Evolutionary conservation across 2,113 vertebrate species (phyloP), one percentile per base, ranked within the genome.

Genomic region (Halichoeres trimaculatus): DNA sequence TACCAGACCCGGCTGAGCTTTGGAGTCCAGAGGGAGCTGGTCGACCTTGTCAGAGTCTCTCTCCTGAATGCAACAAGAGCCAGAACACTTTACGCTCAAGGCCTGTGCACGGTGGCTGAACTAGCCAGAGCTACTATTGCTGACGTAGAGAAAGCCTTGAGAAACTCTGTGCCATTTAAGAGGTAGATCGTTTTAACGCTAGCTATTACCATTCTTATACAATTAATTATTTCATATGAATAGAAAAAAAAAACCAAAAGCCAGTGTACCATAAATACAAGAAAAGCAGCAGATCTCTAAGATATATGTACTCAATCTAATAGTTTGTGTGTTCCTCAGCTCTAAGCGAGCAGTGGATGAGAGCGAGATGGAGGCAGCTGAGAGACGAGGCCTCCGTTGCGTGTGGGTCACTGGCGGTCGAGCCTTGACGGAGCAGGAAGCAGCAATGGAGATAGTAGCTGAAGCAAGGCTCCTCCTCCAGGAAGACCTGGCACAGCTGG

Each of bases 1-100:
- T 99, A 97, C 91, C 97, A 99, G 94, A 98, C 96, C 76, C 94
- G 97, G 19, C 94, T 99, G 63, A 96, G 94, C 10, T 99, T 99
- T 48, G 98, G 98, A 17, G 93, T 99, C 62, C 97, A 98, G 36
- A 94, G 97, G 70, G 97, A 99, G 78, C 94, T 99, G 20, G 96
- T 98, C 16, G 97, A 99, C 88, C 92, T 99, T 67, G 95, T 99
- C 23, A 93, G 98, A 35, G 90, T 99, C 63, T 97, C 96, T 34
- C 90, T 96, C 64, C 92, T 99, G 60, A 99, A 97, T 0, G 98
- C 97, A 0, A 95, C 95, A 76, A 85, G 94, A 82, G 97, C 98
- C 55, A 93, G 98, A 84, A 85, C 76, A 0, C 93, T 99, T 3
- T 98, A 96, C 52, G 88, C 8, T 83, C 96, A 68, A 95, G 97